Base-by-base conservation (phyloP, 64 coral and sea anemone species). In the Stichodactyla helianthus region DNA sequence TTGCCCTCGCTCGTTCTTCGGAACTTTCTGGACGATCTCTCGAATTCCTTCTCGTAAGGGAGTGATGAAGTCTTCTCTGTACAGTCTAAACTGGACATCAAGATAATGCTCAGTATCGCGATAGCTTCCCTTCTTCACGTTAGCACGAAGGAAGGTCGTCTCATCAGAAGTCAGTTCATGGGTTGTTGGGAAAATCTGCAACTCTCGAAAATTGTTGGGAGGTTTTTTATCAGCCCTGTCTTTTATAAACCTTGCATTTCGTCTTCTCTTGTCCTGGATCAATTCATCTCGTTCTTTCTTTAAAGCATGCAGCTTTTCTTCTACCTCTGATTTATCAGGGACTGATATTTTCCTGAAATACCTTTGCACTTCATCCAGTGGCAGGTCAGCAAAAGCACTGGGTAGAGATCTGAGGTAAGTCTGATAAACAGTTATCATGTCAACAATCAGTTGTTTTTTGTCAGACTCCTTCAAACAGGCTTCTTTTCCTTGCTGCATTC, bases 31-130 rank as follows among this genome's bases (percentile, higher is more conserved):
- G 15, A 63, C 51, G 44, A 88, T 70, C 85, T 94, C 93, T 17
- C 9, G 70, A 55, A 94, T 91, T 22, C 93, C 93, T 59, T 94
- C 93, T 52, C 89, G 76, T 0, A 94, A 62, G 18, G 93, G 93
- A 58, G 86, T 86, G 59, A 94, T 86, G 54, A 94, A 94, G 14
- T 94, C 93, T 82, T 94, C 93, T 50, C 93, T 83, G 52, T 91
- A 90, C 2, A 94, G 77, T 31, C 93, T 89, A 55, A 94, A 94
- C 23, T 94, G 93, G 13, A 94, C 89, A 88, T 94, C 93, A 27
- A 94, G 93, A 25, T 94, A 94, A 67, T 91, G 89, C 23, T 94
- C 93, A n/a, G 76, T 65, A 23, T 84, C 87, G 9, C 87, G 67
- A 31, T 91, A 94, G 23, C 77, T 85, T 26, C 93, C 93, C 51